Evolutionary conservation across 2,888 invertebrate genomes (phyloP).

Genomic region (Drosophila pseudotalamancana): DNA sequence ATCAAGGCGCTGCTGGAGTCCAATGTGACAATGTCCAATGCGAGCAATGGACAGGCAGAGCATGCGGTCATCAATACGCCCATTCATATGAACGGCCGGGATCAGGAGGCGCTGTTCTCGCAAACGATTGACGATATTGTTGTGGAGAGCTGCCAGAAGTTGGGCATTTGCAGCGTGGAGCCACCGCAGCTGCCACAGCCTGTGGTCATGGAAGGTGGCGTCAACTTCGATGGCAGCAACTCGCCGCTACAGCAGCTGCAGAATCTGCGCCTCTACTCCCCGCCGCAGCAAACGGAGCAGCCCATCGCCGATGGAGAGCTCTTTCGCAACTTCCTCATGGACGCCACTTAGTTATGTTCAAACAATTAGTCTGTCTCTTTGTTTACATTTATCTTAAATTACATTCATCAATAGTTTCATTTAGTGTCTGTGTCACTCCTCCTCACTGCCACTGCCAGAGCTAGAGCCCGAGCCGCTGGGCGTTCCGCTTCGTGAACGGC

Average conservation of each 20-base stretch:
- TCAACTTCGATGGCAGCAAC: conserved; percentile 82
- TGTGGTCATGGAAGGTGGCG: conserved; percentile 84
- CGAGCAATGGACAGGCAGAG: conserved; percentile 54
- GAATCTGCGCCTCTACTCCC: conserved; percentile 87
- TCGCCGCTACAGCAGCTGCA: conserved; percentile 88
- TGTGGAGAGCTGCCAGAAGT: conserved; percentile 83
- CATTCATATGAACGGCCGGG: conserved; percentile 38
- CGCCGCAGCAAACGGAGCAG: conserved; percentile 68
- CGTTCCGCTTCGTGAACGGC: conserved; percentile 81
- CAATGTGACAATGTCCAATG: conserved; percentile 37
- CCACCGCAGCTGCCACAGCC: conserved; percentile 23
- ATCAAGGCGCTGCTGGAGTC: conserved; percentile 79
- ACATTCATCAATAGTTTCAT: conserved; percentile 18
- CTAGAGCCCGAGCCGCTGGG: conserved; percentile 78
- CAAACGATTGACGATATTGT: conserved; percentile 84
- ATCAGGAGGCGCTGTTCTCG: conserved; percentile 76
- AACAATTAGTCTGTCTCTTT: conserved; percentile 19
- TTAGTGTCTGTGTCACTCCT: conserved; percentile 36
- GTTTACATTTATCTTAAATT: conserved; percentile 28
- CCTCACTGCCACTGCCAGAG: conserved; percentile 83
- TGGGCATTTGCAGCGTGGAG: conserved; percentile 79
- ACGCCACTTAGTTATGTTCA: conserved; percentile 49
- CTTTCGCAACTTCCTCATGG: conserved; percentile 69
- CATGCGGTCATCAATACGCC: conserved; percentile 84
- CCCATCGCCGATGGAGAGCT: conserved; percentile 64